Percentiles rank a stretch among this genome's conserved stretches.
Evolutionary conservation across 2,888 invertebrate species (phyloP).

Genomic region (Alsophila aescularia): DNA sequence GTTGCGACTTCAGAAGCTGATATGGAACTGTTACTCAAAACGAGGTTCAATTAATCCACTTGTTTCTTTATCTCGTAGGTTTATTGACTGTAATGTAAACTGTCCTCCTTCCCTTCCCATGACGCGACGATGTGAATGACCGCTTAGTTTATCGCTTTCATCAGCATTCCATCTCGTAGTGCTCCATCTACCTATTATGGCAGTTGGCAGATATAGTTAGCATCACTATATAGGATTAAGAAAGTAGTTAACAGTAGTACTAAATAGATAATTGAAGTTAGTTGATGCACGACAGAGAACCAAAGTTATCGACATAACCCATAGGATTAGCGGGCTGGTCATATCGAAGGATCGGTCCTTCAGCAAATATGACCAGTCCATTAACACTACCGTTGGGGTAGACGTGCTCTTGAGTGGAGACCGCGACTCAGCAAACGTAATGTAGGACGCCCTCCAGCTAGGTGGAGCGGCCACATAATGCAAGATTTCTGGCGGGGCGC

Average conservation of each 20-base stretch:
- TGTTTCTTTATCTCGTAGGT: constrained; percentile 17
- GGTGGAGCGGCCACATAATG: too few relatives aligned
- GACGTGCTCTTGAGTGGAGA: too few relatives aligned
- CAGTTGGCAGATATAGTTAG: constrained; percentile 42
- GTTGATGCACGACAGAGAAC: too few relatives aligned
- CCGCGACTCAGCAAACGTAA: too few relatives aligned
- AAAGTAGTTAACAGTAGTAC: constrained; percentile 34
- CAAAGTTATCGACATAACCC: too few relatives aligned
- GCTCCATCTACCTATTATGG: constrained; percentile 46
- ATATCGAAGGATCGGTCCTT: too few relatives aligned
- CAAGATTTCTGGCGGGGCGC: too few relatives aligned
- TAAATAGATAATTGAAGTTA: not conserved
- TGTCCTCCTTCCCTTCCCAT: constrained; percentile 48
- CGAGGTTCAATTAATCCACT: constrained; percentile 2
- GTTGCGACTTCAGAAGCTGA: constrained; percentile 30
- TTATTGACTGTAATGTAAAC: constrained; percentile 40
- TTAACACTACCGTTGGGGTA: too few relatives aligned
- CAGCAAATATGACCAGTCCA: too few relatives aligned
- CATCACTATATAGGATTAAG: constrained; percentile 38
- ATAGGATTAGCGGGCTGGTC: too few relatives aligned
- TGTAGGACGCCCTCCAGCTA: too few relatives aligned
- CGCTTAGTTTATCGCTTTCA: constrained; percentile 62
- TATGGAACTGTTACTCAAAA: constrained; percentile 3
- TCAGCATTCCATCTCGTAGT: constrained; percentile 58
- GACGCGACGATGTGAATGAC: constrained; percentile 60